Base-by-base conservation (phyloP, 2,888 invertebrate species). In the Acanthosepion esculentum region DNA sequence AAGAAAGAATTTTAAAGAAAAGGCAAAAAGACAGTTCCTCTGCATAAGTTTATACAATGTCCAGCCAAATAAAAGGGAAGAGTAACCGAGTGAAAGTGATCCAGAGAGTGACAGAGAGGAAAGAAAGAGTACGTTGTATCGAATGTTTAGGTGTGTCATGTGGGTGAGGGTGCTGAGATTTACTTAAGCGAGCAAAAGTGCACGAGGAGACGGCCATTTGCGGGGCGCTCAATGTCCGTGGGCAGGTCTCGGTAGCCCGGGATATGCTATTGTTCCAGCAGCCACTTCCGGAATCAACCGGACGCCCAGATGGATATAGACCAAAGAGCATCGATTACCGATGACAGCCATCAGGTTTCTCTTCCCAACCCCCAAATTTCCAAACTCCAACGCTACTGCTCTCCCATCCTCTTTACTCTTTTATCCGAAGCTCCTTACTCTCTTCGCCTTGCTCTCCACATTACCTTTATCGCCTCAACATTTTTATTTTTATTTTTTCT, bases 271-370 rank as follows among this genome's bases (percentile, higher is more conserved):
- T 78, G 78, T 78, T 78, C 78, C 78, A 15, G 78, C 78, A 15
- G n/a, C 78, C 78, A 78, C 78, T 78, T 78, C 78, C 78, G 78
- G 78, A 78, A n/a, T 15, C 78, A 78, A 78, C 78, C 78, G 78
- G 78, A 78, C 33, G 78, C 78, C 78, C 78, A 78, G 78, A 78
- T 78, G n/a, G 78, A 78, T 78, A 33, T 78, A 78, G 78, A 78
- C 78, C 78, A 78, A 78, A 78, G 78, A 78, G 78, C 78, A 78
- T 78, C 78, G 78, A 78, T 78, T 78, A 78, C 78, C 78, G 78
- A 78, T 78, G 78, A 78, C 78, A 78, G 78, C 78, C 78, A 78
- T 78, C 33, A 78, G n/a, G n/a, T n/a, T 78, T 12, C n/a, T n/a
- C 78, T 18, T 33, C n/a, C 78, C 78, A 15, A n/a, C 15, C 18